Base-by-base conservation (phyloP, 2,888 invertebrate species). In the Melinaea marsaeus region DNA sequence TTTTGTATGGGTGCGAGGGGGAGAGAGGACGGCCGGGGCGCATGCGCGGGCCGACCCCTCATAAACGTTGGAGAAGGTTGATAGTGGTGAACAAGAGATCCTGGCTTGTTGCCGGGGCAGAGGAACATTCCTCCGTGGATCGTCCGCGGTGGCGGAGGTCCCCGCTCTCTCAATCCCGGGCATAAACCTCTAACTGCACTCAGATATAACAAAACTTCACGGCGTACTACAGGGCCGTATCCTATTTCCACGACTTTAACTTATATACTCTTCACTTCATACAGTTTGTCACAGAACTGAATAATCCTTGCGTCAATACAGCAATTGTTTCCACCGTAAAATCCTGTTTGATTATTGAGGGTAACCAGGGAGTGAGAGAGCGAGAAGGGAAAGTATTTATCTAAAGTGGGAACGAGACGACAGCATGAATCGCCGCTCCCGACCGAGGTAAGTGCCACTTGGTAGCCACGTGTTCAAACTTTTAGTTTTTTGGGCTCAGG, bases 391-490 rank as follows among this genome's bases (percentile, higher is more conserved):
- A 69, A 83, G 82, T 84, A 76, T 83, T 75, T n/a, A 67, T 84
- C 73, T 83, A 86, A 89, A 89, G 90, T 90, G 89, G 88, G 86
- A 89, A 89, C 88, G 88, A 89, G 89, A 86, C 84, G 81, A 73
- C 78, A 79, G 72, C 79, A 90, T 89, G 90, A 79, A 80, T 76
- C 85, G 76, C 80, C 83, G 88, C 81, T 82, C 77, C 80, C 82
- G 79, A 74, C 67, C 78, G 85, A 88, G 90, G 90, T 90, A 85
- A 90, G 90, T 88, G 85, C 83, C 83, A 81, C 82, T 85, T 79
- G 78, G 79, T 75, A 70, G 78, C 84, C 90, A 89, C 90, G 90
- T 90, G 89, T 79, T 85, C 78, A 72, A 84, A 84, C 80, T 85
- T 84, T 81, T 74, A 54, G 58, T 61, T 61, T 63, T 37, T 61